phyloP scores from a whole-genome alignment of 2,113 vertebrate species.

The Marmota flaviventris region DNA sequence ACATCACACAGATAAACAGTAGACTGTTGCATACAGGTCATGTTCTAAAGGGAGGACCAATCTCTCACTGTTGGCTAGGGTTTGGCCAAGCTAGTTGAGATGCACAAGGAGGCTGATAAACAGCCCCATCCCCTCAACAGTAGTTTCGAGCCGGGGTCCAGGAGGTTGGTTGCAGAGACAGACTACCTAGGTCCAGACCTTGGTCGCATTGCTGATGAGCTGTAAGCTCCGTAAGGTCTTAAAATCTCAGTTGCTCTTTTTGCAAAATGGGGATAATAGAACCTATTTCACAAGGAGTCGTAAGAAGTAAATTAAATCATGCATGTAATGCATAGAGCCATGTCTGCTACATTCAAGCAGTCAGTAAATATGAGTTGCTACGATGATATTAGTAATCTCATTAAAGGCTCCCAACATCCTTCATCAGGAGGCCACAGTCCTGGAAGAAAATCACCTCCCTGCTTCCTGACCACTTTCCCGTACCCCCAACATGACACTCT shows the following conservation, averaged over 20 bases:
- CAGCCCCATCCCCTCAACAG: background rate
- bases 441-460: background rate
- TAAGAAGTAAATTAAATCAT: conserved; percentile 41
- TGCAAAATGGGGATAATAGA: conserved; percentile 2
- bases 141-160: background rate
- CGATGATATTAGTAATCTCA: conserved; percentile 42
- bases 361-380: conserved; percentile 51
- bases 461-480: background rate
- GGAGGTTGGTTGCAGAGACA: background rate
- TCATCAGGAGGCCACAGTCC: background rate
- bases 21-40: background rate
- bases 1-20: background rate
- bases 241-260: background rate
- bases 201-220: background rate
- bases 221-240: background rate
- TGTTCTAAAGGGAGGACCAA: background rate
- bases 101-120: background rate
- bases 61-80: background rate
- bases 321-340: background rate
- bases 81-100: background rate
- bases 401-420: conserved; percentile 22
- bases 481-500: background rate
- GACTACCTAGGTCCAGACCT: background rate
- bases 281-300: background rate
- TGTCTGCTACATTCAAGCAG: conserved; percentile 34